These are phyloP conservation scores for Psittacara wagleri DNA, from an alignment of 2,113 vertebrate species.

Conservation along the genomic window DNA sequence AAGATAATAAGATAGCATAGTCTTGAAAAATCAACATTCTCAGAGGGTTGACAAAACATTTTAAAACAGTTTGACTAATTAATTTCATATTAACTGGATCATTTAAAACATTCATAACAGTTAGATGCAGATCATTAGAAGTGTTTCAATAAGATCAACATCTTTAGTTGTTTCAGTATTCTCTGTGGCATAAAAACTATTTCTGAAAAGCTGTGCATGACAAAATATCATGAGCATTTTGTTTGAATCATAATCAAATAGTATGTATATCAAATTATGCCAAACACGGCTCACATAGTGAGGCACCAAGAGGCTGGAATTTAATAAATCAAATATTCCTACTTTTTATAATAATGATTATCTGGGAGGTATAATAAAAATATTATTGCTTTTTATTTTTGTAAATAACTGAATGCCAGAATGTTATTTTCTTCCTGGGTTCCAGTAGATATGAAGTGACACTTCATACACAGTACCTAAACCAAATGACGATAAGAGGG, in stretches of 20 bases:
- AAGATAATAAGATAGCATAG: neutral
- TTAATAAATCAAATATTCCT: neutral
- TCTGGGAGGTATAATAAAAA: neutral
- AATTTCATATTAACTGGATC: neutral
- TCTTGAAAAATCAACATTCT: neutral
- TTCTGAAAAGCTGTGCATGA: neutral
- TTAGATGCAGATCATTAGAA: neutral
- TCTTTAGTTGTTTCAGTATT: neutral
- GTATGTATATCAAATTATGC: neutral
- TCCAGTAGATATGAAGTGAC: neutral
- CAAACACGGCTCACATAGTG: neutral
- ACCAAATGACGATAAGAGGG: neutral
- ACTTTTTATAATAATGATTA: neutral
- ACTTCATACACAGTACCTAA: neutral
- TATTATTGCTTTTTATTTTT: neutral
- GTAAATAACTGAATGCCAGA: neutral
- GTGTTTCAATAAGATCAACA: neutral
- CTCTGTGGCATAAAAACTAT: neutral
- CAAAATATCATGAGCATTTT: neutral
- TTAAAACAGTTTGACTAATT: neutral
- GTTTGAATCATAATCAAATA: neutral
- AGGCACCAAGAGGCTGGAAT: neutral
- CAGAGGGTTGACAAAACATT: neutral
- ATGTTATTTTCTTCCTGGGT: neutral
- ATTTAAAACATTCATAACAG: neutral